Evolutionary conservation across 1,140 invertebrate genomes (phyloP), one percentile per base, ranked within the genome.

Genomic region (Drosophila grimshawi): DNA sequence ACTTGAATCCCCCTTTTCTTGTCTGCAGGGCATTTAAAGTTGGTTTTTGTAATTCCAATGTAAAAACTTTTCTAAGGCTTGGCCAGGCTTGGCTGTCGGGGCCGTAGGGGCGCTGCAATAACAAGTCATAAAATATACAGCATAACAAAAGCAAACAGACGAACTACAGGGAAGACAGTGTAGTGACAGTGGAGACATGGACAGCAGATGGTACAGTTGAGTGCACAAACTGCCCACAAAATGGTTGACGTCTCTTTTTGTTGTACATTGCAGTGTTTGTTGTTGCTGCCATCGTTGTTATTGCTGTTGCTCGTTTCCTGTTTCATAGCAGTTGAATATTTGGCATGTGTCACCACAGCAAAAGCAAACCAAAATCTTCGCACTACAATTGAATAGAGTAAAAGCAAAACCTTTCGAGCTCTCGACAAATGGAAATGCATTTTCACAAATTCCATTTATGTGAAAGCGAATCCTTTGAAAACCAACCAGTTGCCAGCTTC

Each of bases 91-190:
- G 30, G 3, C 39, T 46, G 27, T n/a, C 43, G 65, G 2, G 55
- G 33, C 4, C 45, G 27, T n/a, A 10, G 32, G 49, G 56, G 55
- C 37, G 83, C 72, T 60, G 78, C 69, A 79, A 81, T 82, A 78
- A 86, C 79, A 88, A 88, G 82, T 88, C 80, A 88, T 86, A 86
- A 88, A 86, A 76, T 88, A 80, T 80, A 78, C 65, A 88, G 59
- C 46, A 80, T 29, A 73, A 74, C 68, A 73, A 62, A 19, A 66
- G 48, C 67, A 70, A 79, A 76, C 76, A 73, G 30, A 32, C 27
- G 62, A 62, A 19, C 7, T 8, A 33, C 35, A 51, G 37, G n/a
- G 27, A 19, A 19, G 27, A 19, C 45, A n/a, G n/a, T n/a, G 11
- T 11, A 33, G 59, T 60, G 70, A 74, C 56, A 71, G 62, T 61